Base-by-base conservation (phyloP, 2,113 vertebrate species). In the Ctenomys sociabilis region DNA sequence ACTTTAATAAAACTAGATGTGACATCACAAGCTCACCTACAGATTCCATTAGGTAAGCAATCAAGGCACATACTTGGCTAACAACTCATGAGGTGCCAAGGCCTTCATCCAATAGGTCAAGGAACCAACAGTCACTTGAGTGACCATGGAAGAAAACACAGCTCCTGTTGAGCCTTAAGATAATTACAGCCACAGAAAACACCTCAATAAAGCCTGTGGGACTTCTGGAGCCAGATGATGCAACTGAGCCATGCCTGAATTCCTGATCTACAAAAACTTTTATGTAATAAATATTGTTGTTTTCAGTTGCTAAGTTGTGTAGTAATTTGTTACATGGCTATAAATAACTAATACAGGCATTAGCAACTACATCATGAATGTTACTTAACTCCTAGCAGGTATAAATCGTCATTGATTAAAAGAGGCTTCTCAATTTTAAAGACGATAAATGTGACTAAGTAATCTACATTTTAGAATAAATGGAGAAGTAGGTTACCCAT, bases 391-490 rank as follows among this genome's bases (percentile, higher is more conserved):
- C 64, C 81, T 66, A 93, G n/a, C 85, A 85, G 72, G 81, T 95
- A 70, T 73, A 92, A 94, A 93, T 73, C 88, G 59, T n/a, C 59
- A 26, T 73, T 68, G 78, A 97, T 68, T 95, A 45, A 96, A 93
- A 89, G 86, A 86, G 84, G 21, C 24, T 72, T 61, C 93, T 93
- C 32, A 61, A 72, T 85, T 88, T 85, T 73, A 91, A 45, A 91
- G 70, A 73, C 85, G 61, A 85, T 91, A 93, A 91, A 77, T 95
- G 30, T 87, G 63, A 70, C 72, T 75, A 77, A 86, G 63, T 87
- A 78, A 93, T 80, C 45, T 61, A 30, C 28, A 78, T 54, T 93
- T 92, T 78, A 95, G 80, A 94, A 96, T 93, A 94, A 95, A 80
- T 85, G 22, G 66, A 85, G 52, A 75, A 40, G 85, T 81, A 52